Conservation (phyloP, 2,113 vertebrate genomes). For the Cyrtonyx montezumae region DNA sequence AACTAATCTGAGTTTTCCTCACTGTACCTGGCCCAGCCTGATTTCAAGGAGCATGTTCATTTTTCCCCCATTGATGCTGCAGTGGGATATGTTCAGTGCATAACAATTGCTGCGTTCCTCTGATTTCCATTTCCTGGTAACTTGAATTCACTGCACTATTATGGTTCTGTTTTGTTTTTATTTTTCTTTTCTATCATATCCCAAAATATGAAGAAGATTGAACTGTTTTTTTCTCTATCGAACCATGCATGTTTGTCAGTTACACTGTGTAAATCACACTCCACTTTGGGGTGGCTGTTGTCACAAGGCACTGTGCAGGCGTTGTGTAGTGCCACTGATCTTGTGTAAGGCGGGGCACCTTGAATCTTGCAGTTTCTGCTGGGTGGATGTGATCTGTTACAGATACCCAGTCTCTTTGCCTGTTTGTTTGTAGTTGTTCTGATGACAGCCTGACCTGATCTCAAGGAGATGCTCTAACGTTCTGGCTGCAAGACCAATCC, state of each 20-base stretch:
- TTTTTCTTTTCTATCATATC: background rate
- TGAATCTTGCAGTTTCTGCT: background rate
- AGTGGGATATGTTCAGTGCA: background rate
- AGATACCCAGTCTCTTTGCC: background rate
- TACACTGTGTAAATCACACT: rapidly evolving
- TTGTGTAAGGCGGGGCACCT: background rate
- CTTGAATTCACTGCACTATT: background rate
- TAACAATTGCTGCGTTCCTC: background rate
- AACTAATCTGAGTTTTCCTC: background rate
- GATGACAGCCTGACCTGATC: background rate
- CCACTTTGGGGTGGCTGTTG: background rate
- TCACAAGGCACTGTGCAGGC: background rate
- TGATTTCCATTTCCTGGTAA: background rate
- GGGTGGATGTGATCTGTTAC: background rate
- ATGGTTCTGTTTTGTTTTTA: background rate
- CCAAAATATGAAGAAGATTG: background rate
- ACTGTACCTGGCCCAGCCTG: background rate
- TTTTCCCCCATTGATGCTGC: background rate
- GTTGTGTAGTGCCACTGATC: background rate
- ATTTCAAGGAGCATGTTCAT: background rate
- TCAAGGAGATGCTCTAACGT: background rate
- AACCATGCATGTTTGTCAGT: rapidly evolving
- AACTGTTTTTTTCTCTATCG: background rate
- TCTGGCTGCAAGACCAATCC: background rate
- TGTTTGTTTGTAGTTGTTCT: background rate